Percentiles rank a stretch among this genome's conserved stretches.
Evolutionary conservation across 2,888 invertebrate species (phyloP).

Genomic region (Neoascia interrupta): DNA sequence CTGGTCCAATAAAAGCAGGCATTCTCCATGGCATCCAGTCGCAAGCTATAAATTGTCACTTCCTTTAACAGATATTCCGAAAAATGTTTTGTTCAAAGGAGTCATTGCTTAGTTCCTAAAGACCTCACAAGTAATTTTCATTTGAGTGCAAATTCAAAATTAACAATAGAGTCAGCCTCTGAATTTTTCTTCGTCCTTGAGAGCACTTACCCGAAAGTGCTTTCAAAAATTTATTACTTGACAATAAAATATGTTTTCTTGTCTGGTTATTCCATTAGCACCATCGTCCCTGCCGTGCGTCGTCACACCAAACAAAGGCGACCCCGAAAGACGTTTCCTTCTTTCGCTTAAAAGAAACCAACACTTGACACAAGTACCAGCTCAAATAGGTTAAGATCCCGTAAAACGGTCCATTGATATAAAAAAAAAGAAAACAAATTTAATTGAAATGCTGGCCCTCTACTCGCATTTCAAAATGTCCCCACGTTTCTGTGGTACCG

Average conservation of each 20-base stretch:
- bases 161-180: neutral
- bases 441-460: constrained; percentile 29
- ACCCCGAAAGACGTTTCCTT: too few species aligned
- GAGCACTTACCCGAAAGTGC: constrained; percentile 22
- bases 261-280: constrained; percentile 36
- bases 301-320: constrained; percentile 12
- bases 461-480: constrained; percentile 2
- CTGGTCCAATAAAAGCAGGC: too few species aligned
- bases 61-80: too few species aligned
- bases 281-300: constrained; percentile 5
- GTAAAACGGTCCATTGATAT: constrained; percentile 17
- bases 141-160: neutral
- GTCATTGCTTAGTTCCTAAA: too few species aligned
- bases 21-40: too few species aligned
- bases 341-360: constrained; percentile 1
- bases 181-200: constrained; percentile 12
- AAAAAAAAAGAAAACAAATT: constrained; percentile 10
- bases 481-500: neutral
- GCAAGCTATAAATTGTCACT: too few species aligned
- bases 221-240: constrained; percentile 33
- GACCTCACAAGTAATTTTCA: neutral
- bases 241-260: constrained; percentile 27
- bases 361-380: constrained; percentile 31
- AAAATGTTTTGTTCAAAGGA: too few species aligned
- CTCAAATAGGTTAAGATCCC: constrained; percentile 30